These are phyloP conservation scores for Oasisia sp. DNA, from an alignment of 2,888 invertebrate species.

Conservation along the genomic window DNA sequence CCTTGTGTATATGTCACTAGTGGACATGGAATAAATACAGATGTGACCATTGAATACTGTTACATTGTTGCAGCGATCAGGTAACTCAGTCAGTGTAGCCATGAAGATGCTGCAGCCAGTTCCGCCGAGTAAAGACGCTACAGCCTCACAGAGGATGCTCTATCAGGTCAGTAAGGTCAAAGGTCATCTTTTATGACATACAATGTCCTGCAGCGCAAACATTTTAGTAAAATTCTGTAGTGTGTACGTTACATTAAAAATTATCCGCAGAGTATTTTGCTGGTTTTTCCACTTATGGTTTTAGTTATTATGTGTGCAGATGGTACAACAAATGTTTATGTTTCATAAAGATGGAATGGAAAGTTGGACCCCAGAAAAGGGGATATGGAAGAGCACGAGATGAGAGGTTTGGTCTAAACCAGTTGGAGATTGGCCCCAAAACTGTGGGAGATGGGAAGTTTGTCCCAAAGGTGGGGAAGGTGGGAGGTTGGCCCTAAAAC, in stretches of 20 bases:
- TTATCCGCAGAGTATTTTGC: constrained; percentile 14
- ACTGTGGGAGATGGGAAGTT: too few species aligned
- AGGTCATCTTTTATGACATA: not conserved
- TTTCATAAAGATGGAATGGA: not conserved
- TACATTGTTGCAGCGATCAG: constrained; percentile 42
- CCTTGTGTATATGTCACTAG: too few species aligned
- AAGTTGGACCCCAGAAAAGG: not conserved
- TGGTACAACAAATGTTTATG: not conserved
- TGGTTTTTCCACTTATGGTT: constrained; percentile 27
- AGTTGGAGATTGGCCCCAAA: too few species aligned
- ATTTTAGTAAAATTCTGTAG: constrained; percentile 13
- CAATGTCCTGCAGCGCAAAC: not conserved
- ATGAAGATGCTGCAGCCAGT: constrained; percentile 96
- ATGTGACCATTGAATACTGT: not conserved
- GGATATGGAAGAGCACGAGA: too few species aligned
- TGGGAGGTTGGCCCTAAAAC: too few species aligned
- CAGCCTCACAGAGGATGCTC: constrained; percentile 29
- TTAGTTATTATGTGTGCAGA: not conserved
- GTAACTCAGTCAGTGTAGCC: constrained; percentile 76
- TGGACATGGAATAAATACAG: not conserved
- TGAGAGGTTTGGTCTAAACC: too few species aligned
- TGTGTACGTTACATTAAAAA: not conserved
- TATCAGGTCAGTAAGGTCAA: constrained; percentile 36
- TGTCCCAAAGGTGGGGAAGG: too few species aligned
- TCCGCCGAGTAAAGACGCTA: constrained; percentile 66